Percentiles rank a stretch among this genome's conserved stretches.
Evolutionary conservation across 2,888 invertebrate genomes (phyloP).

Genomic region (Meandrusa payeni): DNA sequence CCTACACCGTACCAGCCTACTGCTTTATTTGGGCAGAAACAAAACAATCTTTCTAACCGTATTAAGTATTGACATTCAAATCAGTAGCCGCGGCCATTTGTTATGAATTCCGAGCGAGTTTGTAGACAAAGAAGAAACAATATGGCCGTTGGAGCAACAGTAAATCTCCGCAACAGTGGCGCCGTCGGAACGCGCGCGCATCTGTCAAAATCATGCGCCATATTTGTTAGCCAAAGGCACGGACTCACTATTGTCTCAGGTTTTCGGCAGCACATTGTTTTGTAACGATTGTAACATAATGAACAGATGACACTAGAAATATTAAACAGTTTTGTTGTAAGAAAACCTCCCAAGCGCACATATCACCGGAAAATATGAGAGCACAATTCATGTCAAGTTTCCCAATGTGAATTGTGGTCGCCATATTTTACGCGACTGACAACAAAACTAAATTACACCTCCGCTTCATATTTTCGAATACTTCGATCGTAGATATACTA

Average conservation of each 20-base stretch:
- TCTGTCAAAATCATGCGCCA: constrained; percentile 68
- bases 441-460: constrained; percentile 24
- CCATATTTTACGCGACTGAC: constrained; percentile 30
- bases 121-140: constrained; percentile 61
- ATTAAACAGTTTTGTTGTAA: constrained; percentile 7
- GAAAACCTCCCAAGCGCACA: constrained; percentile 4
- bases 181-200: constrained; percentile 62
- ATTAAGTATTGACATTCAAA: constrained; percentile 76
- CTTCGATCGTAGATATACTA: constrained; percentile 19
- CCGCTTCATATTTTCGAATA: constrained; percentile 26
- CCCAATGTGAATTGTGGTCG: constrained; percentile 26
- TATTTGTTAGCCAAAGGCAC: constrained; percentile 48
- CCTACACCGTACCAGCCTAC: constrained; percentile 30
- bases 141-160: constrained; percentile 75
- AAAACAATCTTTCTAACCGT: constrained; percentile 65
- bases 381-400: not conserved
- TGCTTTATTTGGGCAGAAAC: constrained; percentile 64
- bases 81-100: constrained; percentile 74
- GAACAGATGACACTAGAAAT: constrained; percentile 17
- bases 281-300: constrained; percentile 13
- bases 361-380: not conserved
- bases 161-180: constrained; percentile 72
- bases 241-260: constrained; percentile 15
- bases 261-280: constrained; percentile 21
- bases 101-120: constrained; percentile 69